Evolutionary conservation across 2,888 invertebrate genomes (phyloP).

Genomic region (Gastrophysa polygoni): DNA sequence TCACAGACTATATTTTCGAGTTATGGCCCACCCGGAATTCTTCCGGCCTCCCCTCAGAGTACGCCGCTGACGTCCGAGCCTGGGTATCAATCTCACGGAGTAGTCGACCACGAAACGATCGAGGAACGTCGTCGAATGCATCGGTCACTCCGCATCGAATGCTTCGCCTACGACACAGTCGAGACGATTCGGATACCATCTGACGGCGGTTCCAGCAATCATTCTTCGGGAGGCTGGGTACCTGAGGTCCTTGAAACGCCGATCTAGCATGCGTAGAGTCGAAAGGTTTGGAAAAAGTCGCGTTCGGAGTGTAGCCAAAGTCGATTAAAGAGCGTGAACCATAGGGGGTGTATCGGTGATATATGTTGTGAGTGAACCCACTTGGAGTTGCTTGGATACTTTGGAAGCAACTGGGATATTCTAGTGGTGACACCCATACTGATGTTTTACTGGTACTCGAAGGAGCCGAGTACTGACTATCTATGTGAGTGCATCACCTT

Average conservation of each 20-base stretch:
- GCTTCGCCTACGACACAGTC: no score
- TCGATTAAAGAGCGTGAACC: no score
- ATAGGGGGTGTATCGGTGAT: no score
- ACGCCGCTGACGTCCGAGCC: background rate
- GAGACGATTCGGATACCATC: background rate
- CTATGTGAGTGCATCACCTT: background rate
- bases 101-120: background rate
- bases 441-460: conserved; percentile 13
- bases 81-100: background rate
- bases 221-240: background rate
- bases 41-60: background rate
- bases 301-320: background rate
- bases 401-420: no score
- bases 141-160: background rate
- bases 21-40: no score
- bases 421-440: no score
- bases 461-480: background rate
- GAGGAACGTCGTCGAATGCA: background rate
- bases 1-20: no score
- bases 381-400: conserved; percentile 33
- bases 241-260: background rate
- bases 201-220: background rate
- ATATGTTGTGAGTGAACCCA: conserved; percentile 32
- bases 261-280: background rate
- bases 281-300: background rate